Evolutionary conservation across 1,140 invertebrate genomes (phyloP).

Genomic region (Calosoma granatense): DNA sequence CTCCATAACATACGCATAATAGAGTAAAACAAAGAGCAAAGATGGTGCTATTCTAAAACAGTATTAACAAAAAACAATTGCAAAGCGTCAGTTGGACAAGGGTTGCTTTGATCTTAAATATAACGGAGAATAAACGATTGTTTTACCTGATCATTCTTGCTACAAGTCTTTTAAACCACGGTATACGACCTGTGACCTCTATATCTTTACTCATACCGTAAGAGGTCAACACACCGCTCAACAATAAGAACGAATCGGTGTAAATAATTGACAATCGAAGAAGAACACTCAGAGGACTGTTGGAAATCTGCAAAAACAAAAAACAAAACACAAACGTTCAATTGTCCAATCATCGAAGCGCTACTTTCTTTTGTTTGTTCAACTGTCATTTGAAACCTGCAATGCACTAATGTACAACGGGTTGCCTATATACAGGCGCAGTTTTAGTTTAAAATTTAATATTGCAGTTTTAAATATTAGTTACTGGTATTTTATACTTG

Average conservation of each 20-base stretch:
- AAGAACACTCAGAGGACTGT: slow-evolving; percentile 43
- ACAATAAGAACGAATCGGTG: slow-evolving; percentile 51
- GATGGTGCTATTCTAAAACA: slow-evolving; percentile 48
- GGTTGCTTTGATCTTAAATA: too few species aligned
- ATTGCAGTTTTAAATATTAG: too few species aligned
- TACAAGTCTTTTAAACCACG: slow-evolving; percentile 45
- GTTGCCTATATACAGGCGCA: too few species aligned
- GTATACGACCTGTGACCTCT: slow-evolving; percentile 38
- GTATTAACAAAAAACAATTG: slow-evolving; percentile 8
- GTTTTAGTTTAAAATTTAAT: too few species aligned
- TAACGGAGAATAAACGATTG: too few species aligned
- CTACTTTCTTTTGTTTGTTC: background rate
- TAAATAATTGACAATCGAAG: slow-evolving; percentile 50
- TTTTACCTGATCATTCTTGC: slow-evolving; percentile 51
- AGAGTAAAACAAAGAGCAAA: slow-evolving; percentile 51
- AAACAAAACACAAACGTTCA: background rate
- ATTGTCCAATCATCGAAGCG: background rate
- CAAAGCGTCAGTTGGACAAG: too few species aligned
- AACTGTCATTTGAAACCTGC: too few species aligned
- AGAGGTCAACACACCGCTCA: slow-evolving; percentile 52
- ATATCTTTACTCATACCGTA: slow-evolving; percentile 46
- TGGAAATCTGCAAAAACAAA: slow-evolving; percentile 39
- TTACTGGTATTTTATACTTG: too few species aligned
- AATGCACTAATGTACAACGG: too few species aligned
- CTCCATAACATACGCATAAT: slow-evolving; percentile 58